Evolutionary conservation across 2,888 invertebrate genomes (phyloP), one percentile per base, ranked within the genome.

Genomic region (Hypena proboscidalis): DNA sequence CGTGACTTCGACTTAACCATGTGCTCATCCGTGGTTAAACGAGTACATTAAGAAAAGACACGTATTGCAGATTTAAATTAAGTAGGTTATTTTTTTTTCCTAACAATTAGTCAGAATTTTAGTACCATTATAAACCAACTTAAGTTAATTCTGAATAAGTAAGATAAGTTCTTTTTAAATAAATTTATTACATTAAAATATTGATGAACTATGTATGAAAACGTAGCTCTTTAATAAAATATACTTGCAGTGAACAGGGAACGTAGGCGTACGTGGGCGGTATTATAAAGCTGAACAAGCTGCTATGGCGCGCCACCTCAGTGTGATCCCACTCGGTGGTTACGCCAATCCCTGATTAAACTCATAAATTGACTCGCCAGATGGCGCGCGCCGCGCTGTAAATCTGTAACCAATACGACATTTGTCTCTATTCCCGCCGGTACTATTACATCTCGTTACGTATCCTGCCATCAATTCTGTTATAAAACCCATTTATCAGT

Each of bases 351-450:
- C 69, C 82, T 86, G 87, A 89, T 90, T 89, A 89, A 89, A 88
- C 77, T 85, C 88, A 87, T 90, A 89, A 89, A 90, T 90, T 83
- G 77, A 71, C 59, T 69, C 82, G 80, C 84, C 89, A 89, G 85
- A 85, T 85, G 87, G 80, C 81, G 74, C 76, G 64, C 66, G 77
- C 80, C 79, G 71, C 82, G 77, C 72, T 83, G 86, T 89, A 87
- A 85, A 89, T 89, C 85, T 80, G 82, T 74, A 72, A 80, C 85
- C 86, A 78, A 85, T 86, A 81, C 84, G 80, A 74, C 86, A 83
- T 86, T 85, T 87, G 89, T 88, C 85, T 85, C 80, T 85, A 85
- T 83, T 80, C 82, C 81, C 79, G 59, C 41, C 57, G 70, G 72
- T 61, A 33, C 70, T 70, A 79, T 81, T 74, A 74, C 70, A 63